Evolutionary conservation across 2,113 vertebrate genomes (phyloP).

Genomic region (Nycticorax nycticorax): DNA sequence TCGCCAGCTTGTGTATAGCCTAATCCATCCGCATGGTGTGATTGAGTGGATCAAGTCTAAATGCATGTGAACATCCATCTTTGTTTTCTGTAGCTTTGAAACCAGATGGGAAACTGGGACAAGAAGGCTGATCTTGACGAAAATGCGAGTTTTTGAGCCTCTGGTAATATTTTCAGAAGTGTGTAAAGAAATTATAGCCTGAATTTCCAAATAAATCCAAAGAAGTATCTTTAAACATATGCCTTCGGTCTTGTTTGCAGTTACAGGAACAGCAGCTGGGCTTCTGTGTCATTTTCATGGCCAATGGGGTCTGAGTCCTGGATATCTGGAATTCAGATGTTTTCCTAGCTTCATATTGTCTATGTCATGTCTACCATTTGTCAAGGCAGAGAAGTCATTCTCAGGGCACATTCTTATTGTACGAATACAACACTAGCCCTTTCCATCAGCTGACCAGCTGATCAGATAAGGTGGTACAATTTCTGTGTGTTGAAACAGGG

Average conservation of each 20-base stretch:
- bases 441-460: not conserved
- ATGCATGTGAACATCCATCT: not conserved
- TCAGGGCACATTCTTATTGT: accelerated
- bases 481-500: not conserved
- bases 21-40: not conserved
- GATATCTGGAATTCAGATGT: not conserved
- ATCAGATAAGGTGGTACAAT: not conserved
- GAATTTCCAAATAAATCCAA: not conserved
- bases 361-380: not conserved
- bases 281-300: not conserved
- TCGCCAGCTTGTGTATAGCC: not conserved
- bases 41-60: not conserved
- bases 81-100: not conserved
- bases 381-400: not conserved
- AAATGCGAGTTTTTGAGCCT: not conserved
- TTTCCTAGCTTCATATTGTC: not conserved
- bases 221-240: not conserved
- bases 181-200: not conserved
- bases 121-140: not conserved
- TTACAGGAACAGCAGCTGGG: not conserved
- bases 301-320: not conserved
- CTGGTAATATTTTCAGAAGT: not conserved
- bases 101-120: not conserved
- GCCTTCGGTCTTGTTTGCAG: not conserved
- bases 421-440: not conserved